Percentiles rank a stretch among this genome's conserved stretches.
Conservation (phyloP, 2,113 vertebrate species). For the Lichenostomus cassidix region DNA sequence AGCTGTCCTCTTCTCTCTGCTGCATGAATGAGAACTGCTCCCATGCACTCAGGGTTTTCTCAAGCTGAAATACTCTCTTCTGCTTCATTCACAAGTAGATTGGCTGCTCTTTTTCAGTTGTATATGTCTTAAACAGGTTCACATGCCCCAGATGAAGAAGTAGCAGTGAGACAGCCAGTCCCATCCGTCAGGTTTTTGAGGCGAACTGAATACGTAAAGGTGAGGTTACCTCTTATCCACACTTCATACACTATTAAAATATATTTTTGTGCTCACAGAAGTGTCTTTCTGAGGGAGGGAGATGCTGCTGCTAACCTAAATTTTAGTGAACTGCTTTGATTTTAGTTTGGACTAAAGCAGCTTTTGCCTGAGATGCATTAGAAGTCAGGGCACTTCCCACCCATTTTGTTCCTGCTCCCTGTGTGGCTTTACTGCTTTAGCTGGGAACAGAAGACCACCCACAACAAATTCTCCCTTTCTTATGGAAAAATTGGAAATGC, state of each 20-base stretch:
- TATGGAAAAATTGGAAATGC: not conserved
- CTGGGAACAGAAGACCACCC: not conserved
- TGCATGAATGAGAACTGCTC: not conserved
- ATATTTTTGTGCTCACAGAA: not conserved
- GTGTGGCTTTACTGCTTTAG: not conserved
- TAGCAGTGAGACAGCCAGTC: not conserved
- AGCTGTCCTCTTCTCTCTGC: not conserved
- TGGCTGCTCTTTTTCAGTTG: not conserved
- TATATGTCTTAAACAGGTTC: not conserved
- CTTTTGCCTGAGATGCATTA: not conserved
- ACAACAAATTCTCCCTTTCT: not conserved
- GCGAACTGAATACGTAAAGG: not conserved
- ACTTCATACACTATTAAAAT: not conserved
- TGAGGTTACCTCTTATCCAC: not conserved
- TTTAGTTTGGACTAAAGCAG: not conserved
- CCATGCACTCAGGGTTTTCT: not conserved
- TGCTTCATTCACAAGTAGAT: not conserved
- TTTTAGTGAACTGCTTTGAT: not conserved
- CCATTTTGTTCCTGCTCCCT: not conserved
- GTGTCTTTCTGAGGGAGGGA: not conserved
- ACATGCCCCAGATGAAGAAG: not conserved
- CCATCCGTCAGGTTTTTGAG: not conserved
- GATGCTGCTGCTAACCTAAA: not conserved
- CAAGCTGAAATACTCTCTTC: not conserved
- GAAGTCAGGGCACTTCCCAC: not conserved